phyloP scores from a whole-genome alignment of 92 coral and sea anemone genomes.

The Actinernus sp. region DNA sequence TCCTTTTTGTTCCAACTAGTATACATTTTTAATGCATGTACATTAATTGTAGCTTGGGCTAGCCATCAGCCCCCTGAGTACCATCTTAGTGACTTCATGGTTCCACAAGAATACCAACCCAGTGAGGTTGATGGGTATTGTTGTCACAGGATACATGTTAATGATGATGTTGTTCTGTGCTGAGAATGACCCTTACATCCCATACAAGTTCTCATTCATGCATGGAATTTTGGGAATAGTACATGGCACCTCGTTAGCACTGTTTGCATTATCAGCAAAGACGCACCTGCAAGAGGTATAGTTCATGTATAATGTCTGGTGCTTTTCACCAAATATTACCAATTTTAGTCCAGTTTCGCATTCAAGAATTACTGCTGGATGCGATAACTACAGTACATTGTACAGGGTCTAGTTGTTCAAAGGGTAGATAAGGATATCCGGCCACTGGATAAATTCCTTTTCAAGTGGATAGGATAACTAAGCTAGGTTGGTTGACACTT shows the following conservation, averaged over 20 bases:
- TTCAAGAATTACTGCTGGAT: too few relatives aligned
- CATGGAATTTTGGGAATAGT: constrained; percentile 33
- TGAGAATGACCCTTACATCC: constrained; percentile 21
- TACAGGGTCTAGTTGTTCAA: too few relatives aligned
- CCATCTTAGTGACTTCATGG: constrained; percentile 17
- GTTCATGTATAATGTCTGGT: too few relatives aligned
- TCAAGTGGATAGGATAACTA: too few relatives aligned
- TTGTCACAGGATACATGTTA: constrained; percentile 8
- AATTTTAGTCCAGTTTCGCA: too few relatives aligned
- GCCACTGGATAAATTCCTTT: too few relatives aligned
- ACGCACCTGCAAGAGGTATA: constrained; percentile 17
- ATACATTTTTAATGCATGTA: too few relatives aligned
- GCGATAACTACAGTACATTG: too few relatives aligned
- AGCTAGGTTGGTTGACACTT: too few relatives aligned
- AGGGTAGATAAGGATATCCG: too few relatives aligned
- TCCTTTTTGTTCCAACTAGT: too few relatives aligned
- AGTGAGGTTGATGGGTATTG: constrained; percentile 22
- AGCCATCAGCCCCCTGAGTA: constrained; percentile 11
- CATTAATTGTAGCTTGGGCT: constrained; percentile 24
- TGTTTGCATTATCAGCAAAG: constrained; percentile 31
- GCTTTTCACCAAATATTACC: too few relatives aligned
- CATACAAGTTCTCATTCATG: constrained; percentile 21
- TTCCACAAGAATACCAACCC: constrained; percentile 21
- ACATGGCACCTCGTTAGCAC: constrained; percentile 23
- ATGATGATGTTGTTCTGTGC: constrained; percentile 40